phyloP scores from a whole-genome alignment of 2,113 vertebrate genomes.

The Garra rufa region DNA sequence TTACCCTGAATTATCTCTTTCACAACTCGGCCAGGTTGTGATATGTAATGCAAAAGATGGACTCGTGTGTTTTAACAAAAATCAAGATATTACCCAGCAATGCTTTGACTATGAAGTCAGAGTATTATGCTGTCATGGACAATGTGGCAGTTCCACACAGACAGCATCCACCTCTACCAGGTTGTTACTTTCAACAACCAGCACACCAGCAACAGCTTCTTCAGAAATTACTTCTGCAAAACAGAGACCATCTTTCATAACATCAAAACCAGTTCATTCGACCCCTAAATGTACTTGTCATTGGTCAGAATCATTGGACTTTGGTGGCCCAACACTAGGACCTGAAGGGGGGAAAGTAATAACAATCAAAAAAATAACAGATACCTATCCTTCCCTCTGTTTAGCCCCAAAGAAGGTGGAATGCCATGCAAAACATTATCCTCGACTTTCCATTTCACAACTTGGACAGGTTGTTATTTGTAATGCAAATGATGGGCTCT shows the following conservation, averaged over 20 bases:
- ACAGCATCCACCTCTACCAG: not conserved
- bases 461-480: constrained; percentile 58
- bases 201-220: not conserved
- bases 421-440: constrained; percentile 46
- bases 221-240: not conserved
- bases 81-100: constrained; percentile 58
- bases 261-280: not conserved
- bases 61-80: constrained; percentile 64
- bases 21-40: constrained; percentile 63
- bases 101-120: constrained; percentile 68
- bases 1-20: not conserved
- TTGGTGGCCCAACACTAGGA: constrained; percentile 31
- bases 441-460: not conserved
- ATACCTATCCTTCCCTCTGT: constrained; percentile 6
- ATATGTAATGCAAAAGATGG: constrained; percentile 51
- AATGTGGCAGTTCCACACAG: not conserved
- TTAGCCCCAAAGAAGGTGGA: constrained; percentile 10
- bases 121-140: constrained; percentile 61
- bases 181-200: not conserved
- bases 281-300: constrained; percentile 18
- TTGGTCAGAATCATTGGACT: constrained; percentile 34
- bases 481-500: constrained; percentile 39
- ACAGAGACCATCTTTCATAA: not conserved
- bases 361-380: constrained; percentile 44
- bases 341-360: constrained; percentile 34